Conservation (phyloP, 2,797 vertebrate species). For the Catharus ustulatus region DNA sequence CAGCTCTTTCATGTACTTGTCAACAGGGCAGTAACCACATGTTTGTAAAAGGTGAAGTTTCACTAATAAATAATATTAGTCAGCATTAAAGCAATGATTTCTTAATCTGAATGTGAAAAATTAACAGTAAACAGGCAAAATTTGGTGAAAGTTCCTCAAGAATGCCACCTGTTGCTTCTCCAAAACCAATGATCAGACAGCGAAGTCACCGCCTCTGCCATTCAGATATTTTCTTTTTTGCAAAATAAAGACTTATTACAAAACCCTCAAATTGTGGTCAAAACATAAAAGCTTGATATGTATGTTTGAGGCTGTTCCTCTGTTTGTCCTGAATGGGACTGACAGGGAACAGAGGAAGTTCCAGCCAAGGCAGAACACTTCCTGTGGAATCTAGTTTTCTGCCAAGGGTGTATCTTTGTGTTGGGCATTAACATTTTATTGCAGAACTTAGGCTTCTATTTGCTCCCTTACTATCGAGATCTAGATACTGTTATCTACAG, state of each 20-base stretch:
- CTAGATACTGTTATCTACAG: neutral
- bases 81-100: neutral
- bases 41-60: neutral
- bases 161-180: neutral
- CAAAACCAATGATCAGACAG: neutral
- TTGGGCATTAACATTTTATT: constrained; percentile 10
- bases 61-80: neutral
- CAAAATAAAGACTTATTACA: neutral
- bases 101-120: neutral
- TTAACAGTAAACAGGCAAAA: neutral
- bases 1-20: neutral
- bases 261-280: neutral
- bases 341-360: neutral
- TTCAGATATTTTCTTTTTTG: neutral
- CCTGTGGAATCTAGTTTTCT: neutral
- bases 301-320: neutral
- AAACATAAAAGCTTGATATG: neutral
- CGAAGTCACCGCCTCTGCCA: neutral
- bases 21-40: neutral
- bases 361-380: neutral
- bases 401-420: neutral
- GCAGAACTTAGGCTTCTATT: neutral
- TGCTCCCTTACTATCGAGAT: neutral
- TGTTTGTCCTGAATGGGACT: neutral
- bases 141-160: neutral